phyloP scores from a whole-genome alignment of 2,113 vertebrate species.

The Strix uralensis region DNA sequence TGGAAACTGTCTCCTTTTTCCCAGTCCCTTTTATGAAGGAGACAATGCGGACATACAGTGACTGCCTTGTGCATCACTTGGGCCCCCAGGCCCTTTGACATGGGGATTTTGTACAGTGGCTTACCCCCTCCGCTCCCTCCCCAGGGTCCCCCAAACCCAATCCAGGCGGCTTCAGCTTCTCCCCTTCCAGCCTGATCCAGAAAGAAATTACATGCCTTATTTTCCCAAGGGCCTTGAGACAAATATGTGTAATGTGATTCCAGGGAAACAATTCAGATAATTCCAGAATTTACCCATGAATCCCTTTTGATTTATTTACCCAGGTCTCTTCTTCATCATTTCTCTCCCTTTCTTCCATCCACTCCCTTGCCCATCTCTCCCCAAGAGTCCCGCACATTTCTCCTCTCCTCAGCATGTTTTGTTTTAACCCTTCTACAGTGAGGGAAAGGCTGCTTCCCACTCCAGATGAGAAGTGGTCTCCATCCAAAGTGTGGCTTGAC shows the following conservation, averaged over 20 bases:
- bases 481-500: background rate
- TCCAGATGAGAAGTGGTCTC: background rate
- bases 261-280: background rate
- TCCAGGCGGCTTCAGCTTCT: background rate
- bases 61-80: slow-evolving; percentile 76
- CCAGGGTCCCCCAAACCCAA: slow-evolving; percentile 35
- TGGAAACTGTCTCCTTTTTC: slow-evolving; percentile 79
- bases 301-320: background rate
- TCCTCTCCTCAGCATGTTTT: background rate
- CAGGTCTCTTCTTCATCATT: background rate
- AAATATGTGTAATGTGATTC: slow-evolving; percentile 9
- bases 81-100: slow-evolving; percentile 72
- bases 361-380: background rate
- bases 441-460: background rate
- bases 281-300: background rate
- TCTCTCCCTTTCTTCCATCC: background rate
- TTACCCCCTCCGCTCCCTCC: slow-evolving; percentile 25
- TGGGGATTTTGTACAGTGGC: slow-evolving; percentile 60
- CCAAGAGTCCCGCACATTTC: background rate
- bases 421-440: background rate
- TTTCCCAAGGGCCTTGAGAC: background rate
- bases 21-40: slow-evolving; percentile 79
- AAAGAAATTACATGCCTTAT: background rate
- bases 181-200: slow-evolving; percentile 32
- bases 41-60: slow-evolving; percentile 82